phyloP scores from a whole-genome alignment of 1,140 invertebrate species.

The Aleiodes sp. region DNA sequence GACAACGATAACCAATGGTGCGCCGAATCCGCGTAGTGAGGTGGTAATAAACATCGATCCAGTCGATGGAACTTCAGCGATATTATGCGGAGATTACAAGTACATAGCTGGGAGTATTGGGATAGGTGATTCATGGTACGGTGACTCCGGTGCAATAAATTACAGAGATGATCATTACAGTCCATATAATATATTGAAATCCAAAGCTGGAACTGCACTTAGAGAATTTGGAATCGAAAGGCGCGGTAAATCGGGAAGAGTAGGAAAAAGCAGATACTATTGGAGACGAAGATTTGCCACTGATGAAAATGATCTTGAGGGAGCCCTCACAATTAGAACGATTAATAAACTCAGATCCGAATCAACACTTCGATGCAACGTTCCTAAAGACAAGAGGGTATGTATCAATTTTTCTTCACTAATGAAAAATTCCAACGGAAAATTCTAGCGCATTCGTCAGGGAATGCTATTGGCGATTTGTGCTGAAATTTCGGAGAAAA shows the following conservation, averaged over 20 bases:
- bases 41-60: slow-evolving; percentile 82
- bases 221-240: slow-evolving; percentile 60
- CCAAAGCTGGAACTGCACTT: slow-evolving; percentile 62
- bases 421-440: too few species aligned
- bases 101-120: slow-evolving; percentile 72
- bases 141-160: slow-evolving; percentile 64
- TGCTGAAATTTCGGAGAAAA: too few species aligned
- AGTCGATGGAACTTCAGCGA: slow-evolving; percentile 66
- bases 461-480: too few species aligned
- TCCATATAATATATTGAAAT: slow-evolving; percentile 63
- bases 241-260: slow-evolving; percentile 50
- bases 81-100: slow-evolving; percentile 78
- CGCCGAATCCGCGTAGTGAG: slow-evolving; percentile 68
- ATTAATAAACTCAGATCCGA: slow-evolving; percentile 58
- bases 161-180: slow-evolving; percentile 51
- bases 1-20: slow-evolving; percentile 68
- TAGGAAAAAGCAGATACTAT: too few species aligned
- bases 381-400: slow-evolving; percentile 44
- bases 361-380: slow-evolving; percentile 61
- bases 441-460: too few species aligned
- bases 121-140: slow-evolving; percentile 69
- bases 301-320: too few species aligned
- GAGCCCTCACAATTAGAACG: slow-evolving; percentile 53
- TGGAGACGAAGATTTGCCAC: too few species aligned
- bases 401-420: slow-evolving; percentile 17